Conservation (phyloP, 64 coral and sea anemone genomes). For the Montipora sp. region DNA sequence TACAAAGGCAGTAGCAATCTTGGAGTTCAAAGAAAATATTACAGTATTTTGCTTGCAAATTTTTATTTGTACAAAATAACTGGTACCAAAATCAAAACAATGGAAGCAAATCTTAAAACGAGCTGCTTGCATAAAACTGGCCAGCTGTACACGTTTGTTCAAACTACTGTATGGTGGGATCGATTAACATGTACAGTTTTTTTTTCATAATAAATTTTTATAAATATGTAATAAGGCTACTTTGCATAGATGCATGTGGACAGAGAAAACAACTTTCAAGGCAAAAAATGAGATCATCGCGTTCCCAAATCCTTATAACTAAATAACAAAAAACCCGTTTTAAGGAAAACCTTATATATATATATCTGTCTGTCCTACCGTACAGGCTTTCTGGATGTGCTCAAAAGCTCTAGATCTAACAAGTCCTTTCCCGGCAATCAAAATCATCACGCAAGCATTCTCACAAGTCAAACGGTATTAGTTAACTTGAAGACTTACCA, state of each 20-base stretch:
- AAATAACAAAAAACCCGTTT: background rate
- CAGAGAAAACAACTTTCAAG: background rate
- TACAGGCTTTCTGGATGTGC: no score
- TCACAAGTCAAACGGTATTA: background rate
- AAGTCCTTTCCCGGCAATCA: no score
- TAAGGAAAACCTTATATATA: background rate
- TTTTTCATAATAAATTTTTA: background rate
- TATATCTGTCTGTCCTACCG: background rate
- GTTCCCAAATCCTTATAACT: background rate
- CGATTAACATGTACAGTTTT: background rate
- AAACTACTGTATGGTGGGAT: background rate
- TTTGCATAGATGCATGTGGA: background rate
- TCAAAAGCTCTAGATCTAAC: no score
- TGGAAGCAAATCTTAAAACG: background rate
- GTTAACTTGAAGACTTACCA: slow-evolving; percentile 11
- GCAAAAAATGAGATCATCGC: slow-evolving; percentile 20
- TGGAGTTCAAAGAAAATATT: no score
- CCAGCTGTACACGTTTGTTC: background rate
- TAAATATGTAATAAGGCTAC: background rate
- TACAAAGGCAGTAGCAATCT: no score
- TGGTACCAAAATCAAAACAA: background rate
- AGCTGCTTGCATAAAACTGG: background rate
- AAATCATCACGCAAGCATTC: background rate
- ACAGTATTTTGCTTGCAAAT: background rate
- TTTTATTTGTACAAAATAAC: background rate